Evolutionary conservation across 2,797 vertebrate species (phyloP).

Genomic region (Sebastes oblongus): DNA sequence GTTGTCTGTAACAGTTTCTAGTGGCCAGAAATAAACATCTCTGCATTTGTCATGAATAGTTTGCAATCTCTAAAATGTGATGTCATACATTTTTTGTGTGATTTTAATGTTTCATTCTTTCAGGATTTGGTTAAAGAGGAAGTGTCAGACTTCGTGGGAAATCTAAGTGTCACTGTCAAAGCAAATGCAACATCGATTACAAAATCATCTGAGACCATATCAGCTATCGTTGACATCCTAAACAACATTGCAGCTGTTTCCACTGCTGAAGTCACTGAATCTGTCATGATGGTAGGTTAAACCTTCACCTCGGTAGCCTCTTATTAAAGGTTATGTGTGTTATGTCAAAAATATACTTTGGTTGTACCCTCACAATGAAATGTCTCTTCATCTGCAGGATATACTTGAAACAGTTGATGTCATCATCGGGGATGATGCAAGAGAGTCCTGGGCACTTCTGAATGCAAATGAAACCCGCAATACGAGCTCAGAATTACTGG

Average conservation of each 20-base stretch:
- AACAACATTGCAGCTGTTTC: conserved; percentile 68
- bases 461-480: conserved; percentile 53
- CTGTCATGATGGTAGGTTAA: conserved; percentile 62
- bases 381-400: conserved; percentile 72
- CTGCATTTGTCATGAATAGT: not conserved
- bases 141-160: conserved; percentile 52
- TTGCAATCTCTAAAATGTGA: not conserved
- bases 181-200: not conserved
- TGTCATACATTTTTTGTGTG: not conserved
- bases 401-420: conserved; percentile 80
- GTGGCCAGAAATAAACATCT: not conserved
- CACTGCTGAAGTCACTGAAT: not conserved
- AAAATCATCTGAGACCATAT: conserved; percentile 74
- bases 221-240: conserved; percentile 81
- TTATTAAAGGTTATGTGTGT: not conserved
- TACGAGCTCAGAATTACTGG: conserved; percentile 79
- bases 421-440: conserved; percentile 61
- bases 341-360: not conserved
- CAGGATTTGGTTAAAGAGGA: conserved; percentile 33
- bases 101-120: conserved; percentile 1
- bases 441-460: conserved; percentile 75
- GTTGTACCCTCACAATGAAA: not conserved
- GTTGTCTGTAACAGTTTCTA: not conserved
- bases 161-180: conserved; percentile 42
- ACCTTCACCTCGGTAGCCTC: not conserved